Conservation (phyloP, 1,140 invertebrate species). For the Drosophila parvula region DNA sequence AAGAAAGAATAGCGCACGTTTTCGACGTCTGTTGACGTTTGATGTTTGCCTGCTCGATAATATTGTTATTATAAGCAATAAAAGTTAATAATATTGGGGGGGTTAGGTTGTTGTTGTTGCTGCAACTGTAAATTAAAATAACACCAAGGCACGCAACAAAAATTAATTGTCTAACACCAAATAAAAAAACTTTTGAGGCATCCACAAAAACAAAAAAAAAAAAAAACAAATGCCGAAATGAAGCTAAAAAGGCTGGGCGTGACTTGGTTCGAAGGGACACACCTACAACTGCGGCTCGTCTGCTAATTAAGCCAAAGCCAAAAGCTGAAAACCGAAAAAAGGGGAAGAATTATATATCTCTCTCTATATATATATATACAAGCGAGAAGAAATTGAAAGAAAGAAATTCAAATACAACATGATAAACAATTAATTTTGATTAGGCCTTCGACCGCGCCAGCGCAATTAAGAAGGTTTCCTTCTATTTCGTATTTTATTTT, state of each 20-base stretch:
- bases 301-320: constrained; percentile 67
- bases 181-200: constrained; percentile 72
- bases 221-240: not conserved
- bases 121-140: constrained; percentile 82
- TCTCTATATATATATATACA: constrained; percentile 2
- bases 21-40: constrained; percentile 30
- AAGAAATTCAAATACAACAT: constrained; percentile 81
- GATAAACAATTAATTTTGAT: constrained; percentile 83
- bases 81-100: constrained; percentile 55
- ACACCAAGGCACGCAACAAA: constrained; percentile 80
- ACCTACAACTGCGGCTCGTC: constrained; percentile 70
- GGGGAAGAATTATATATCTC: constrained; percentile 43
- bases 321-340: constrained; percentile 4
- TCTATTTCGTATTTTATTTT: not conserved
- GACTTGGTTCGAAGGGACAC: constrained; percentile 48
- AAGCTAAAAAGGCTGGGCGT: constrained; percentile 60
- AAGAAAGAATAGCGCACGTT: constrained; percentile 32
- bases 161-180: constrained; percentile 84
- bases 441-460: constrained; percentile 60
- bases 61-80: constrained; percentile 63
- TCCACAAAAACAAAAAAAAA: constrained; percentile 4
- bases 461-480: constrained; percentile 66
- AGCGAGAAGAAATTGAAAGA: constrained; percentile 62
- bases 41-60: constrained; percentile 56
- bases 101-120: constrained; percentile 2